A percentile compares a stretch with the other conserved stretches of the same genome.
phyloP scores from a whole-genome alignment of 2,113 vertebrate genomes.

The Pongo abelii region DNA sequence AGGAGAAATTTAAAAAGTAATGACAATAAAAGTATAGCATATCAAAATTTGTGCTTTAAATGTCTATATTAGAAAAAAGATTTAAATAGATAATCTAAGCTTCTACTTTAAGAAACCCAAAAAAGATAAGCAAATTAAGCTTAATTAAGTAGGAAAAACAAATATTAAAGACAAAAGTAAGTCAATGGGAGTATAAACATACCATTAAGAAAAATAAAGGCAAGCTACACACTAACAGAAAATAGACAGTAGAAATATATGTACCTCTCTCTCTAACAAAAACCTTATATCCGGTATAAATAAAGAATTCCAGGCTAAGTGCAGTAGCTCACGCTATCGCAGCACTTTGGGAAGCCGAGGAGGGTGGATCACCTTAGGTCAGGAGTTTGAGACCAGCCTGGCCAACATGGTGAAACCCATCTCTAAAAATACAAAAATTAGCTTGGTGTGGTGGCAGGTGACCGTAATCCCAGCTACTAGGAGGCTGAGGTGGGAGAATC shows the following conservation, averaged over 20 bases:
- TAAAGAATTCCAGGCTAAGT: not conserved
- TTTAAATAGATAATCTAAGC: not conserved
- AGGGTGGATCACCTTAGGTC: too few relatives aligned
- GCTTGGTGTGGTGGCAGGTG: too few relatives aligned
- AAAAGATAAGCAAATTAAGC: constrained; percentile 5
- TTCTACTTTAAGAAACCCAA: constrained; percentile 1
- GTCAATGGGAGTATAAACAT: not conserved
- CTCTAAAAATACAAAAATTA: too few relatives aligned
- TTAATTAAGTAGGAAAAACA: not conserved
- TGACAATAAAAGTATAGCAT: not conserved
- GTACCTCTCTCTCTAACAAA: not conserved
- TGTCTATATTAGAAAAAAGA: not conserved
- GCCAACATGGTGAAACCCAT: too few relatives aligned
- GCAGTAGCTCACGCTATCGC: too few relatives aligned
- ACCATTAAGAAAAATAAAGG: not conserved
- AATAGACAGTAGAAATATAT: not conserved
- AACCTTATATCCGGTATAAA: not conserved
- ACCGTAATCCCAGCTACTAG: too few relatives aligned
- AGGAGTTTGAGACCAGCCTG: too few relatives aligned
- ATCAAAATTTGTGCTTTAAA: constrained; percentile 13
- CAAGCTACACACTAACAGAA: constrained; percentile 10
- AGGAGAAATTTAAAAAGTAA: not conserved
- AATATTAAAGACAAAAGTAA: not conserved
- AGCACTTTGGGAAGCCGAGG: too few relatives aligned
- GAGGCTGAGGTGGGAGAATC: too few relatives aligned